Base-by-base conservation (phyloP, 2,888 invertebrate genomes). In the Hirtodrosophila duncani region DNA sequence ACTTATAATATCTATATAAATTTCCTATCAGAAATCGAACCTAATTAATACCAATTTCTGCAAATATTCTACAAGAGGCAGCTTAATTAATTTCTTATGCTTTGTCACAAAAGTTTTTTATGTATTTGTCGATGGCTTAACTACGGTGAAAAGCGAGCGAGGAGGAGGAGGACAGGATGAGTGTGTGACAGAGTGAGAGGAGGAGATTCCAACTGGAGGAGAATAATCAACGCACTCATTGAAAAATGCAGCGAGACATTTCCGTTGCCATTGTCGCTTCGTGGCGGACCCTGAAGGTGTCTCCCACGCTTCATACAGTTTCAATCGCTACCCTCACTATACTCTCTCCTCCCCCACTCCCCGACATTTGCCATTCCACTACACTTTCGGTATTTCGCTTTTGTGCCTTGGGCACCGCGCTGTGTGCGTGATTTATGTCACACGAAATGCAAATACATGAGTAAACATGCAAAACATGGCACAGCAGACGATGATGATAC, bases 381-480 rank as follows among this genome's bases (percentile, higher is more conserved):
- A n/a, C n/a, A n/a, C n/a, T n/a, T n/a, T n/a, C n/a, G n/a, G n/a
- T n/a, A 67, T 58, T 60, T 43, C 23, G 34, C 39, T 57, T 72
- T 70, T 67, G 71, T 67, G 80, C 67, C 64, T 59, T 53, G 71
- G 80, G 64, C 63, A 67, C 69, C 55, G 74, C 65, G 79, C 57
- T 64, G 59, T 61, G 48, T 67, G 67, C 67, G 72, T 72, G 72
- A 72, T 72, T 72, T 72, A 72, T 80, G 72, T 72, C 80, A 67
- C 72, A 77, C 72, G 77, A 67, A 77, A 80, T 72, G 72, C 72
- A 72, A 72, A 80, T 80, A 72, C 80, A 80, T 67, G 50, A 62
- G 72, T 75, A 80, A 72, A 77, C 72, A 72, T 80, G 72, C 72
- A 72, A 77, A 79, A 61, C 56, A 67, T 57, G 64, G 60, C 56